Percentiles rank a stretch among this genome's conserved stretches.
Evolutionary conservation across 2,113 vertebrate genomes (phyloP).

Genomic region (Callaeas wilsoni): DNA sequence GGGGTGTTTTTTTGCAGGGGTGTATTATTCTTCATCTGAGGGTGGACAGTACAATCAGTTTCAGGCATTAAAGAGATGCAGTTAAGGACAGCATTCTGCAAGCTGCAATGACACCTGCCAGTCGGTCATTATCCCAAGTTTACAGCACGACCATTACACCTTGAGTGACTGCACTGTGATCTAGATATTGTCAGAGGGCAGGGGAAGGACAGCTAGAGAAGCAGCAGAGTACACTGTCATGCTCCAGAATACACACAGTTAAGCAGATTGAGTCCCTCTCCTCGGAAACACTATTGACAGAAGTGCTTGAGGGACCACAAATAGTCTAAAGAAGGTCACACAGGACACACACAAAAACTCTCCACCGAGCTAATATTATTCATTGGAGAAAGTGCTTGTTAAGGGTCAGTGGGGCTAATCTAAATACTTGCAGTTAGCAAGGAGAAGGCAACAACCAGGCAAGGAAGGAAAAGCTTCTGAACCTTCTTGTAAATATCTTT

Average conservation of each 20-base stretch:
- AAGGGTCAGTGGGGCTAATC: not conserved
- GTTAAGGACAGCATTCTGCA: not conserved
- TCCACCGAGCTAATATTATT: not conserved
- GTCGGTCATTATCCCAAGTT: not conserved
- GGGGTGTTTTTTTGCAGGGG: not conserved
- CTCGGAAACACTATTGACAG: not conserved
- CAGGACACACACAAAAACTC: not conserved
- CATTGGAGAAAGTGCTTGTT: not conserved
- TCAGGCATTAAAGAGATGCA: not conserved
- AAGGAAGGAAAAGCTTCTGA: not conserved
- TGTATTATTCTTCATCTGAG: not conserved
- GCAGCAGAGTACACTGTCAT: not conserved
- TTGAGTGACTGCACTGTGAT: not conserved
- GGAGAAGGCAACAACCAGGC: not conserved
- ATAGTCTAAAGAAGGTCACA: not conserved
- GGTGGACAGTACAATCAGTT: not conserved
- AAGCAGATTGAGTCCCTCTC: not conserved
- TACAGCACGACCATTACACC: not conserved
- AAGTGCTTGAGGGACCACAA: not conserved
- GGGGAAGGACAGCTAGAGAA: not conserved
- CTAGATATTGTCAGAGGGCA: not conserved
- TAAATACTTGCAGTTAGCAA: not conserved
- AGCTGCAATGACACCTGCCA: not conserved
- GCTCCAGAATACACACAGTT: not conserved
- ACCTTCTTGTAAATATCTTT: not conserved